phyloP scores from a whole-genome alignment of 2,888 invertebrate genomes.

The Masnerella sp. region DNA sequence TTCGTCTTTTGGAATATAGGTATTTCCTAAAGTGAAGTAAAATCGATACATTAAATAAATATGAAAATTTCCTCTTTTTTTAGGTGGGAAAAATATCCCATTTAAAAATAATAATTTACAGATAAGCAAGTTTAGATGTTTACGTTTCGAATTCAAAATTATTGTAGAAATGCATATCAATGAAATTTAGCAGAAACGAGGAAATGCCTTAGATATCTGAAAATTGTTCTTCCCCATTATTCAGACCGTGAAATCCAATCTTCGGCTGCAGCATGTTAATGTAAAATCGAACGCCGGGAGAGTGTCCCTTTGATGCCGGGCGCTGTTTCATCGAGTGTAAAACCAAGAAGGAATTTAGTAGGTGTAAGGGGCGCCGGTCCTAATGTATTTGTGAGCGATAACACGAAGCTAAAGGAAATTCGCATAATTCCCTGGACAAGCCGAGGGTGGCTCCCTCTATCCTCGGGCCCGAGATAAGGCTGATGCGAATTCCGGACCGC shows the following conservation, averaged over 20 bases:
- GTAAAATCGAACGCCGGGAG: slow-evolving; percentile 51
- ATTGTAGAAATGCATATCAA: slow-evolving; percentile 8
- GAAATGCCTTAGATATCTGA: slow-evolving; percentile 25
- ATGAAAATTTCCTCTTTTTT: too few species aligned
- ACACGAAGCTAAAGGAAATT: slow-evolving; percentile 51
- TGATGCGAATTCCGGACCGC: slow-evolving; percentile 33
- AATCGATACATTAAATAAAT: too few species aligned
- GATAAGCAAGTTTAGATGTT: too few species aligned
- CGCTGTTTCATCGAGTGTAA: slow-evolving; percentile 58
- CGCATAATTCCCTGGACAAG: slow-evolving; percentile 55
- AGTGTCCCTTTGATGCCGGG: slow-evolving; percentile 53
- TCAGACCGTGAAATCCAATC: slow-evolving; percentile 55
- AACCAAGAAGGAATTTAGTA: slow-evolving; percentile 56
- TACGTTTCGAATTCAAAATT: not conserved
- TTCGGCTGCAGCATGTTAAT: slow-evolving; percentile 53
- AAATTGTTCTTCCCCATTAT: slow-evolving; percentile 52
- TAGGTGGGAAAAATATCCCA: too few species aligned
- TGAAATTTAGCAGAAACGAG: not conserved
- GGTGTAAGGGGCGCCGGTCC: slow-evolving; percentile 42
- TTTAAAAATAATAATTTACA: too few species aligned
- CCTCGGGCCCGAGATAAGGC: slow-evolving; percentile 35
- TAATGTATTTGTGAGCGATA: slow-evolving; percentile 57
- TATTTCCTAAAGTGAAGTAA: too few species aligned
- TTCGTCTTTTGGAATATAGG: too few species aligned
- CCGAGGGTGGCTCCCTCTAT: slow-evolving; percentile 42